A percentile compares a stretch with the other conserved stretches of the same genome.
These are phyloP conservation scores for Hedychridium roseum DNA, from an alignment of 2,888 invertebrate genomes.

Conservation along the genomic window DNA sequence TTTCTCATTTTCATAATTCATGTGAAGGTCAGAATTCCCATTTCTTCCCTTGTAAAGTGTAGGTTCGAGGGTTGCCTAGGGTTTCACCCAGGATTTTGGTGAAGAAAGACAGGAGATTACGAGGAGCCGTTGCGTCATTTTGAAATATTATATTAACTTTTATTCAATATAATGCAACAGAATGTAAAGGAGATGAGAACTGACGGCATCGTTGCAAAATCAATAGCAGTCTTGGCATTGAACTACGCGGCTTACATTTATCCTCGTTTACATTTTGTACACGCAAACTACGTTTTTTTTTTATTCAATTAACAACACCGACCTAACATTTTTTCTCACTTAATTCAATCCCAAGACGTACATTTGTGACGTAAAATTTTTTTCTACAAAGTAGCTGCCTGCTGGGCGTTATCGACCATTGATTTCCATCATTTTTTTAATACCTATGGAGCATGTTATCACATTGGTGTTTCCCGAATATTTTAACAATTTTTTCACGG, in stretches of 20 bases:
- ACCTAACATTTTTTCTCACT: constrained; percentile 11
- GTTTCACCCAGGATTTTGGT: too few species aligned
- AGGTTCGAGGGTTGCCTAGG: too few species aligned
- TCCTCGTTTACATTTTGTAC: constrained; percentile 14
- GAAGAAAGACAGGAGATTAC: too few species aligned
- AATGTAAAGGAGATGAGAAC: constrained; percentile 44
- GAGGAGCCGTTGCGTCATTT: too few species aligned
- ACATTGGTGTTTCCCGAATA: not conserved
- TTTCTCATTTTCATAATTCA: too few species aligned
- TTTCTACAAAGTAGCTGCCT: not conserved
- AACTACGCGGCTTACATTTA: constrained; percentile 7
- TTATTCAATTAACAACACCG: constrained; percentile 18
- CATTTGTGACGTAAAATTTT: constrained; percentile 8
- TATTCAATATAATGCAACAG: constrained; percentile 55
- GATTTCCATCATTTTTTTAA: constrained; percentile 1
- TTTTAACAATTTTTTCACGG: constrained; percentile 13
- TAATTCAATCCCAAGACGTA: constrained; percentile 25
- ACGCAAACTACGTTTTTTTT: constrained; percentile 23
- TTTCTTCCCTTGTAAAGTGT: too few species aligned
- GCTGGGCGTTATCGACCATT: not conserved
- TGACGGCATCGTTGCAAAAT: constrained; percentile 32
- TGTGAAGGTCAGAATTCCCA: too few species aligned
- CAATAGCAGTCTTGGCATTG: not conserved
- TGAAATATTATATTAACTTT: constrained; percentile 52
- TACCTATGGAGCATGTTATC: not conserved